Base-by-base conservation (phyloP, 2,113 vertebrate genomes). In the Gymnarchus niloticus region DNA sequence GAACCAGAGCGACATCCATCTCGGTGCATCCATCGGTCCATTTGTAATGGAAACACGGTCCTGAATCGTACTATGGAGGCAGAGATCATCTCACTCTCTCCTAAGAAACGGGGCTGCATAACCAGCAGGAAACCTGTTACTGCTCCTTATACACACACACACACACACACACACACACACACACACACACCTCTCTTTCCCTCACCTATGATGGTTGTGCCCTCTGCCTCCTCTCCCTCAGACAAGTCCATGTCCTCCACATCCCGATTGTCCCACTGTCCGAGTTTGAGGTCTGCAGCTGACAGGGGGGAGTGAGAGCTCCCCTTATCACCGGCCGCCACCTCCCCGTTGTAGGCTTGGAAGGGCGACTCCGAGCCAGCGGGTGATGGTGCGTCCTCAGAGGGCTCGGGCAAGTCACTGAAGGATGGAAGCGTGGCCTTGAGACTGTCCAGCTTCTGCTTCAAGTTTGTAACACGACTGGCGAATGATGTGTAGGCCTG, bases 401-500 rank as follows among this genome's bases (percentile, higher is more conserved):
- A 96, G 8, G 97, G 97, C 14, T 99, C 93, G 0, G 98, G 97
- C 0, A 98, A 99, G 90, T 98, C 97, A 81, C 99, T 97, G 0
- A 96, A 94, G 41, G 97, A 95, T 0, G 98, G 98, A 5, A 99
- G 95, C 0, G 96, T 97, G 0, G 96, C 92, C 87, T 99, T 99
- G 65, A 99, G 90, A 23, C 97, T 96, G 88, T 99, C 98, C 82
- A 99, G 90, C 83, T 99, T 99, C 23, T 96, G 97, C 92, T 99
- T 99, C 0, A 99, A 96, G 80, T 96, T 96, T 89, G 94, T 96
- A 85, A 99, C 98, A 1, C 98, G 93, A 83, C 97, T 99, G 12
- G 97, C 98, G 56, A 99, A 99, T 0, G 98, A 96, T 89, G 97
- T 98, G 25, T 99, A 99, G 0, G 98, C 98, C 98, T 99, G 8